A percentile compares a stretch with the other conserved stretches of the same genome.
Evolutionary conservation across 2,797 vertebrate genomes (phyloP).

Genomic region (Rhynchonycteris naso): DNA sequence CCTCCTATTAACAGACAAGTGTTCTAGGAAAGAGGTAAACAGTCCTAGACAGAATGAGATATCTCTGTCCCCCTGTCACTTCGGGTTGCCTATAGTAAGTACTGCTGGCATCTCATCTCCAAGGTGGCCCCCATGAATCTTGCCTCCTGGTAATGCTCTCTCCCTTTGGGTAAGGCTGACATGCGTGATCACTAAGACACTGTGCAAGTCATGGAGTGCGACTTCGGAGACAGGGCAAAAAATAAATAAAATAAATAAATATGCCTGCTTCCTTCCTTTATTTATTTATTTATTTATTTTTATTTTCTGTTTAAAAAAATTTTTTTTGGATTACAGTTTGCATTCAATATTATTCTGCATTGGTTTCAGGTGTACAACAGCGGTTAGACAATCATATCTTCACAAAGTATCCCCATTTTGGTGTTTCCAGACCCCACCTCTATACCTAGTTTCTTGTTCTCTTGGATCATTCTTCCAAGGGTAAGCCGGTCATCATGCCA

Average conservation of each 20-base stretch:
- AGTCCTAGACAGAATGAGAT: not conserved
- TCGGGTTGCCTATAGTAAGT: not conserved
- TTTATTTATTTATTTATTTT: not conserved
- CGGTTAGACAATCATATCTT: not conserved
- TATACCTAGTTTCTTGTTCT: not conserved
- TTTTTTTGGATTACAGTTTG: not conserved
- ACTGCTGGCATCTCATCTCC: not conserved
- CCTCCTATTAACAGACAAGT: not conserved
- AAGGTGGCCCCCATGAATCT: not conserved
- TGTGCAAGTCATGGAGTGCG: not conserved
- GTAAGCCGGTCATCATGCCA: not conserved
- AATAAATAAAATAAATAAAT: not conserved
- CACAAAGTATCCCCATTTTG: no score
- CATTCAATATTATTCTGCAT: not conserved
- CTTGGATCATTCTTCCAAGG: not conserved
- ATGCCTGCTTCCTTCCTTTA: not conserved
- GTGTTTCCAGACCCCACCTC: no score
- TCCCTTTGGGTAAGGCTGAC: rapidly evolving
- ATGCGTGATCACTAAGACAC: no score
- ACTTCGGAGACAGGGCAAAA: not conserved
- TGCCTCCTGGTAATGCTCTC: not conserved
- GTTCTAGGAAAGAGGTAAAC: not conserved
- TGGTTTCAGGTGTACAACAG: not conserved
- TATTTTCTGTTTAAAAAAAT: not conserved
- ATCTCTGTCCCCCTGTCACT: not conserved